Percentiles rank a stretch among this genome's conserved stretches.
phyloP scores from a whole-genome alignment of 2,113 vertebrate genomes.

The Progne subis region DNA sequence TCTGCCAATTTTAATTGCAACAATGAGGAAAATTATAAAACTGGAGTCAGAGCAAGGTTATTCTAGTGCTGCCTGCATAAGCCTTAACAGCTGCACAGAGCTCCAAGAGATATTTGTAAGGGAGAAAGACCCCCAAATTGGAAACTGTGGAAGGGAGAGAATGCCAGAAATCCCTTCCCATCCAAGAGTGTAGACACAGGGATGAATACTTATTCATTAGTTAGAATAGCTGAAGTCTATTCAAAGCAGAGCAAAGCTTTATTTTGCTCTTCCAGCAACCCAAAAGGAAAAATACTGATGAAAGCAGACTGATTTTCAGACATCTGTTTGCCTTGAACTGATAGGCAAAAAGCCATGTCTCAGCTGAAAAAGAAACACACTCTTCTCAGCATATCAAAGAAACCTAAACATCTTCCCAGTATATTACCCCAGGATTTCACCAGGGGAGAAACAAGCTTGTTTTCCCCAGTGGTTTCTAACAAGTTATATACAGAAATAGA shows the following conservation, averaged over 20 bases:
- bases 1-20: not conserved
- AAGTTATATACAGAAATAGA: not conserved
- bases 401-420: not conserved
- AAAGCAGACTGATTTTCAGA: not conserved
- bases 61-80: not conserved
- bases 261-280: not conserved
- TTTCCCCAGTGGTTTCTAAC: not conserved
- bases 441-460: not conserved
- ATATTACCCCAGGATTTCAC: not conserved
- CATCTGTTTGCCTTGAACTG: conserved; percentile 10
- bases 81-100: conserved; percentile 22
- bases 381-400: not conserved
- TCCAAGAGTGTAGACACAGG: not conserved
- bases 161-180: conserved; percentile 10
- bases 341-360: not conserved
- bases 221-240: not conserved
- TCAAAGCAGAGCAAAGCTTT: not conserved
- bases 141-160: not conserved
- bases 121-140: not conserved
- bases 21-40: not conserved
- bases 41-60: not conserved
- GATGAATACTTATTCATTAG: not conserved
- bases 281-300: not conserved
- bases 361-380: not conserved
- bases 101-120: not conserved